Percentiles rank a stretch among this genome's conserved stretches.
phyloP scores from a whole-genome alignment of 2,888 invertebrate genomes.

The Cataglyphis rosenhaueri region DNA sequence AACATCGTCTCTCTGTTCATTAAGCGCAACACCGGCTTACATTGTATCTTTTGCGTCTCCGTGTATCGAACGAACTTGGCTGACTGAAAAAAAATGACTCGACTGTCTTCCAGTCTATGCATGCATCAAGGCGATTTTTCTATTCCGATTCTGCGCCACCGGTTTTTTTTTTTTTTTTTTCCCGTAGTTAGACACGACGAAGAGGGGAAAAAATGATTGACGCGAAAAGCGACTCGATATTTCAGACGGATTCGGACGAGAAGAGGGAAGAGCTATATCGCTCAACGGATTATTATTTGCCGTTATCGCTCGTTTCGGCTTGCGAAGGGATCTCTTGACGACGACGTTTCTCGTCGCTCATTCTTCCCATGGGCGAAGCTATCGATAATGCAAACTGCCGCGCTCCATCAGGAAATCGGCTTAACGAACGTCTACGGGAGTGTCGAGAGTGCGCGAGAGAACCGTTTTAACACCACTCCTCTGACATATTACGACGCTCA shows the following conservation, averaged over 20 bases:
- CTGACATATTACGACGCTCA: constrained; percentile 49
- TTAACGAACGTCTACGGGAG: constrained; percentile 67
- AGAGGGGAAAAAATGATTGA: not conserved
- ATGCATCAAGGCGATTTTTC: constrained; percentile 55
- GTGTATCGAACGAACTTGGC: constrained; percentile 44
- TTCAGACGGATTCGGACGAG: constrained; percentile 30
- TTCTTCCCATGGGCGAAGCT: constrained; percentile 58
- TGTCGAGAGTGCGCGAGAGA: constrained; percentile 44
- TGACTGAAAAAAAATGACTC: constrained; percentile 49
- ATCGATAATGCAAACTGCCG: constrained; percentile 71
- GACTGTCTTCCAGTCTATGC: constrained; percentile 63
- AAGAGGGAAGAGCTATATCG: constrained; percentile 46
- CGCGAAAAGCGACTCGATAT: constrained; percentile 50
- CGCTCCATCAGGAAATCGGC: constrained; percentile 68
- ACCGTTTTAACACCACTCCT: constrained; percentile 43
- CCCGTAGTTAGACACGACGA: constrained; percentile 20
- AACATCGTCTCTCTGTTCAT: constrained; percentile 49
- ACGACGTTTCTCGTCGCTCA: constrained; percentile 61
- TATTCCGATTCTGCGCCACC: constrained; percentile 54
- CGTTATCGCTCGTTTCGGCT: constrained; percentile 51
- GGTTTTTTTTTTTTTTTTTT: constrained; percentile 53
- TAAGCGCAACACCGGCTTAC: constrained; percentile 50
- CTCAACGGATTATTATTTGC: constrained; percentile 62
- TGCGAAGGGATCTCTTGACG: constrained; percentile 45
- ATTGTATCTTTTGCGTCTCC: constrained; percentile 65